A percentile compares a stretch with the other conserved stretches of the same genome.
Conservation (phyloP, 2,888 invertebrate species). For the Eudasyphora cyanicolor region DNA sequence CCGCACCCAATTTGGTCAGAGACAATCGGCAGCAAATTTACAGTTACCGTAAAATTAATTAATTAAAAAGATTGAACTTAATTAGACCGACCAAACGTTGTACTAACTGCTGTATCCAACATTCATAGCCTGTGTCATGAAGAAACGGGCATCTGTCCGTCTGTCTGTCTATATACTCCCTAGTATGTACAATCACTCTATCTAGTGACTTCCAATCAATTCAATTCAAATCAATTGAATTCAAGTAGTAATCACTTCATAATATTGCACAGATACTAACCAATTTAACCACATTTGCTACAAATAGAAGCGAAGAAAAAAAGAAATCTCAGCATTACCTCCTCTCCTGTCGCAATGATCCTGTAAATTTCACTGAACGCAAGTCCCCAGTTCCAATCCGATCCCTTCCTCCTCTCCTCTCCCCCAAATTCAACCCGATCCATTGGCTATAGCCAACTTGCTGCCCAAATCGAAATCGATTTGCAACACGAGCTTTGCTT, state of each 20-base stretch:
- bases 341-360: not conserved
- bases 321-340: not conserved
- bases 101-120: conserved; percentile 2
- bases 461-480: not conserved
- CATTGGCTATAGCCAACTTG: not conserved
- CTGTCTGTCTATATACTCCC: not conserved
- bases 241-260: conserved; percentile 39
- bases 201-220: conserved; percentile 17
- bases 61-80: conserved; percentile 70
- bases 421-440: too few species aligned
- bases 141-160: too few species aligned
- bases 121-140: conserved; percentile 15
- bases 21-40: conserved; percentile 73
- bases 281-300: conserved; percentile 15
- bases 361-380: conserved; percentile 23
- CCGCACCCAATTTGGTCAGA: conserved; percentile 64
- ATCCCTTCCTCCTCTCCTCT: not conserved
- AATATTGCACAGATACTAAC: conserved; percentile 16
- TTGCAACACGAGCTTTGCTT: not conserved
- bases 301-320: not conserved
- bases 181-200: conserved; percentile 24
- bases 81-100: conserved; percentile 48
- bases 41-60: conserved; percentile 79
- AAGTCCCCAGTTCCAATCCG: too few species aligned
- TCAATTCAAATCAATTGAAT: conserved; percentile 12